These are phyloP conservation scores for Netelia inedita DNA, from an alignment of 2,888 invertebrate species.

Conservation along the genomic window DNA sequence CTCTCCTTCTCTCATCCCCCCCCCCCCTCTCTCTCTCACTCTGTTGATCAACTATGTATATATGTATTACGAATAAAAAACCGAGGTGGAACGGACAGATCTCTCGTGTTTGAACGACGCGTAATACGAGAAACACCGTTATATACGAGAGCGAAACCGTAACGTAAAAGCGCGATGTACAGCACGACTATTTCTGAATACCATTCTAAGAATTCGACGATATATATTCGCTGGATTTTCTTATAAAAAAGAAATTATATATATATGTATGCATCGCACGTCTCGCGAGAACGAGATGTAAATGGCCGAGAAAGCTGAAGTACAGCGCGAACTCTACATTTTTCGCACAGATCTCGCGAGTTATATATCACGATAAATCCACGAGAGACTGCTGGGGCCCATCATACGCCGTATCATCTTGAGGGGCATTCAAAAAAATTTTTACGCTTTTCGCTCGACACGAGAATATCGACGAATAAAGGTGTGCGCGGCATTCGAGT, in stretches of 20 bases:
- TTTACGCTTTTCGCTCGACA: neutral
- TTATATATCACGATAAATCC: conserved; percentile 18
- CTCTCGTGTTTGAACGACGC: neutral
- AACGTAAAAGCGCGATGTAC: neutral
- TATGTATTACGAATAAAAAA: neutral
- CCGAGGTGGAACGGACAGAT: conserved; percentile 1
- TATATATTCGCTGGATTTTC: neutral
- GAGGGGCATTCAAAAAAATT: conserved; percentile 35
- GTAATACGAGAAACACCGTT: neutral
- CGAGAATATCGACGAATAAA: conserved; percentile 40
- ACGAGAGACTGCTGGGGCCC: conserved; percentile 22
- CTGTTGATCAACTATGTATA: neutral
- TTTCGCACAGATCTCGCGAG: conserved; percentile 30
- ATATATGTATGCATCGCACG: neutral
- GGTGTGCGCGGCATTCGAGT: conserved; percentile 17
- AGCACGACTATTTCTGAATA: neutral
- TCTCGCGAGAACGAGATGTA: neutral
- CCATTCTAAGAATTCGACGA: neutral
- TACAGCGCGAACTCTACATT: conserved; percentile 2
- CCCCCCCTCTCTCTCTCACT: neutral
- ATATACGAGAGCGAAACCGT: neutral
- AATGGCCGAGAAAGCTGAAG: neutral
- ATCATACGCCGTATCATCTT: conserved; percentile 41
- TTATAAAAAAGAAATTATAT: neutral
- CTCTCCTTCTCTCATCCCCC: neutral